Conservation (phyloP, 2,113 vertebrate species). For the Illadopsis cleaveri region DNA sequence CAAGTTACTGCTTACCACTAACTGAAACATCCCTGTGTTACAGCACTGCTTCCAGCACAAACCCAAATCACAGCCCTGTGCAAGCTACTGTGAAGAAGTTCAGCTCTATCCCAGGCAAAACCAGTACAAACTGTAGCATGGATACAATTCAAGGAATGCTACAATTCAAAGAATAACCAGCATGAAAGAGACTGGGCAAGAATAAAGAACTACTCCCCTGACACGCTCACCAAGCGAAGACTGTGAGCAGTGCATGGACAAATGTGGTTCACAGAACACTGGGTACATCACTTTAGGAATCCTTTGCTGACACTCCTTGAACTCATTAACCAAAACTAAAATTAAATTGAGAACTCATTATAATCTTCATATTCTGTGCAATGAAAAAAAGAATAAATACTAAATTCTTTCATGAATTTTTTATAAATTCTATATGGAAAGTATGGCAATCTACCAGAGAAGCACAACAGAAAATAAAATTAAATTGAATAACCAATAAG, state of each 20-base stretch:
- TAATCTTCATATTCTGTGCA: background rate
- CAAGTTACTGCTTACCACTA: background rate
- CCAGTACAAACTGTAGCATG: background rate
- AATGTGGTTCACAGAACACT: background rate
- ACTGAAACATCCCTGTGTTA: background rate
- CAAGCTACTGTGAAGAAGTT: background rate
- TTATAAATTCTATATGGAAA: background rate
- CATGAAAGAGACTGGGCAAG: background rate
- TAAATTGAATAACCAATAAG: background rate
- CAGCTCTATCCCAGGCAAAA: background rate
- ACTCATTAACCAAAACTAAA: background rate
- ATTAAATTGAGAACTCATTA: background rate
- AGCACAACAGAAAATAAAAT: background rate
- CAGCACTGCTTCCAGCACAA: background rate
- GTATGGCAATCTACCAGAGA: background rate
- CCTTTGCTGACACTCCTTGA: background rate
- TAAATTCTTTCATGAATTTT: background rate
- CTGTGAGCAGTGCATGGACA: rapidly evolving
- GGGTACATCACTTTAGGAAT: background rate
- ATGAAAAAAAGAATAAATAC: background rate
- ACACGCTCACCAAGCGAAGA: background rate
- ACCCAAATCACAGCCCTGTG: background rate
- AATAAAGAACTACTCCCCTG: background rate
- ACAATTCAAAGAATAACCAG: background rate
- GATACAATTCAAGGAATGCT: background rate